Evolutionary conservation across 2,113 vertebrate genomes (phyloP), one percentile per base, ranked within the genome.

Genomic region (Ursus arctos): DNA sequence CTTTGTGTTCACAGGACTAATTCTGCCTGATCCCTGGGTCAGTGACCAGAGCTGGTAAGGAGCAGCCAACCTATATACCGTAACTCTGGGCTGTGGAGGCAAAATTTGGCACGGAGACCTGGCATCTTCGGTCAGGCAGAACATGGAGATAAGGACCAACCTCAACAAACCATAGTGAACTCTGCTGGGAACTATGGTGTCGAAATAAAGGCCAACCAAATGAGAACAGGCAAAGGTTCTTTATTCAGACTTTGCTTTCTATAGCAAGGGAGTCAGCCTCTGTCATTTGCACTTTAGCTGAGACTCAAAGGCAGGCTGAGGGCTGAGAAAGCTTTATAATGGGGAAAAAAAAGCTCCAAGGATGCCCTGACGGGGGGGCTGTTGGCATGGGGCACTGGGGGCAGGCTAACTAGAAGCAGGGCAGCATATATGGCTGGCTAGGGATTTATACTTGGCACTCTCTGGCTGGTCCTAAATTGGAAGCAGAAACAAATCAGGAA

Each of bases 401-500:
- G 7, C 36, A 7, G 40, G 74, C 55, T 69, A n/a, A 61, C 15
- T 36, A 65, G n/a, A 71, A 71, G 63, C 6, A 16, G 47, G 13
- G 11, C 19, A 76, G 33, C 82, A 33, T 59, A 16, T 11, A 28
- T 28, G 3, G 40, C 36, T 51, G n/a, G 7, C 21, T 83, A 77
- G 11, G 28, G 59, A 3, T 79, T 28, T 6, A 43, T 47, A 77
- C 15, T 77, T 59, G 10, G 36, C 51, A 82, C 93, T 82, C 57
- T 86, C 24, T 36, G 57, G 15, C 36, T 76, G 49, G 21, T 69
- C 24, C 31, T 24, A 81, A 51, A 33, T n/a, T 31, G 13, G 33
- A 95, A 94, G 36, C n/a, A 91, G 59, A 94, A 14, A 33, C 49
- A 94, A 93, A 80, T 63, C n/a, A 71, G 63, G 22, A 80, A 93